Percentiles rank a stretch among this genome's conserved stretches.
Conservation (phyloP, 1,140 invertebrate genomes). For the Homalodisca vitripennis region DNA sequence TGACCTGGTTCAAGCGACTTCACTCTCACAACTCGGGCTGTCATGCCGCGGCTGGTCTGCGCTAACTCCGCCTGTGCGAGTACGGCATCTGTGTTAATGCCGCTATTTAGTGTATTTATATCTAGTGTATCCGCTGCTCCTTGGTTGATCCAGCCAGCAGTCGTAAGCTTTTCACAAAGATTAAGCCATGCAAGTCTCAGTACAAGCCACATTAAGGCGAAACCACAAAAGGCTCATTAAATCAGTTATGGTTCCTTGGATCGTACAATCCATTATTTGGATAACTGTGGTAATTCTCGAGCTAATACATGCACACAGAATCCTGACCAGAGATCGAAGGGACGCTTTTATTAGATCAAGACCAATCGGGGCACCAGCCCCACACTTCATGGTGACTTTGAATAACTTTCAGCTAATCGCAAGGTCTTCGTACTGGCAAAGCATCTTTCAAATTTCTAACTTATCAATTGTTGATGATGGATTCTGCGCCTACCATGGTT, state of each 20-base stretch:
- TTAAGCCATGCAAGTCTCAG: no score
- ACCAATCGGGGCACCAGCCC: slow-evolving; percentile 57
- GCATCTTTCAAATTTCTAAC: slow-evolving; percentile 85
- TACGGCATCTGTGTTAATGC: no score
- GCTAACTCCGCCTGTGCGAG: neutral
- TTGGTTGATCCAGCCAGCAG: slow-evolving; percentile 80
- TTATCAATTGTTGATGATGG: slow-evolving; percentile 85
- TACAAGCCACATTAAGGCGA: no score
- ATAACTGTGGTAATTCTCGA: no score
- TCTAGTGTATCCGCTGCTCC: slow-evolving; percentile 76
- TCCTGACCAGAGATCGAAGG: slow-evolving; percentile 64
- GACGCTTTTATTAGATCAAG: slow-evolving; percentile 73
- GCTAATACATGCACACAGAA: slow-evolving; percentile 75
- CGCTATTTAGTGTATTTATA: slow-evolving; percentile 60
- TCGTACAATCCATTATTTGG: no score
- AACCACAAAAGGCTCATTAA: no score
- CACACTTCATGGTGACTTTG: slow-evolving; percentile 68
- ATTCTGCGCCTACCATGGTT: slow-evolving; percentile 74
- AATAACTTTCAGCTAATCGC: no score
- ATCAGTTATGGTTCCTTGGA: no score
- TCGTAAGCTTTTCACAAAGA: slow-evolving; percentile 79
- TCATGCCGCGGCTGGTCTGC: neutral
- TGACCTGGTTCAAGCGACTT: no score
- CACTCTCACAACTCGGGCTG: no score
- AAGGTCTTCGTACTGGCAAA: slow-evolving; percentile 68